Evolutionary conservation across 1,140 invertebrate genomes (phyloP), one percentile per base, ranked within the genome.

Genomic region (Zaprionus ornatus): DNA sequence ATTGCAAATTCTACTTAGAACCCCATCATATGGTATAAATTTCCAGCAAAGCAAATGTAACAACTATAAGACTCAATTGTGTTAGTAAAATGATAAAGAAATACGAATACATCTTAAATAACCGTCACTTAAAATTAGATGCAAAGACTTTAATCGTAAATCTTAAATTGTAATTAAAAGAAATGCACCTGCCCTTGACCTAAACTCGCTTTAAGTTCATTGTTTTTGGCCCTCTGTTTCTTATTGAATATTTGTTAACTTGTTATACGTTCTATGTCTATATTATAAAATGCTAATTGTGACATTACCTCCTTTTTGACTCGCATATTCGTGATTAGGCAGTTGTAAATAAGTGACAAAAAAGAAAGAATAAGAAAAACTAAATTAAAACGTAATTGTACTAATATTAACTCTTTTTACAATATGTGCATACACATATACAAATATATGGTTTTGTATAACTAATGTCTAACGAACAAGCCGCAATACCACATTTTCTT

Each of bases 71-170:
- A 88, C 84, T 88, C 71, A 73, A 87, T 80, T 86, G 77, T 86
- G 77, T 83, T 86, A 86, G 48, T 37, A 63, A 66, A 68, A 61
- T 25, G n/a, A 17, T 52, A 64, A 74, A 45, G 56, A 21, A 55
- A 68, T 77, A 48, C 69, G 66, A 71, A 82, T 68, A 80, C 61
- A 29, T 29, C 9, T 29, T 29, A 29, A 29, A 23, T 63, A 78
- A 68, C 73, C 75, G 63, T 64, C 21, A 64, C 50, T 4, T 76
- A 25, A 82, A 82, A 88, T 87, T 84, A 21, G 37, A 67, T 80
- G 72, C 59, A 71, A 88, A 88, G 85, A 87, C 84, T 80, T 87
- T 75, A 83, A 88, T 83, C 74, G 77, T 87, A 87, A 83, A 74
- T 32, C 29, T 29, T 10, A 29, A 29, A 29, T 27, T 27, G 25